Percentiles rank a stretch among this genome's conserved stretches.
Conservation (phyloP, 2,888 invertebrate species). For the Netelia inedita region DNA sequence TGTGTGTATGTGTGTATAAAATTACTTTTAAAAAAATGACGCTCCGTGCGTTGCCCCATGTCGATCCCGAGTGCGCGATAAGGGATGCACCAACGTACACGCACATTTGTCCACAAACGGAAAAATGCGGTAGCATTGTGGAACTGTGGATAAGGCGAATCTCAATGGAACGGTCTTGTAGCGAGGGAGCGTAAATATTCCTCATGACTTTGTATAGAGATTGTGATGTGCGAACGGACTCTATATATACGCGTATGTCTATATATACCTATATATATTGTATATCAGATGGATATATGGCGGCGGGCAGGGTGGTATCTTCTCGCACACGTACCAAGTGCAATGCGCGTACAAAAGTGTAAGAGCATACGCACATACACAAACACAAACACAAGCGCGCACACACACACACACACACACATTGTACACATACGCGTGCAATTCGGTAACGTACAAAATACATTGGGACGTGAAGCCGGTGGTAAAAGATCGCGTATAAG, state of each 20-base stretch:
- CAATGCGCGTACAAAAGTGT: background rate
- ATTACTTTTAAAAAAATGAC: background rate
- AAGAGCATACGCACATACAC: background rate
- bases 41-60: background rate
- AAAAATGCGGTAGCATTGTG: background rate
- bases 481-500: slow-evolving; percentile 57
- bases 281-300: background rate
- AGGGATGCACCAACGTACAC: background rate
- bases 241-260: background rate
- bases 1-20: background rate
- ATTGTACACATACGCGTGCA: slow-evolving; percentile 21
- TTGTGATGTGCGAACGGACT: slow-evolving; percentile 22
- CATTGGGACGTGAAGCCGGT: slow-evolving; percentile 65
- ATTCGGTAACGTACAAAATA: slow-evolving; percentile 61
- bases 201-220: slow-evolving; percentile 16
- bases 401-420: slow-evolving; percentile 5
- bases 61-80: slow-evolving; percentile 35
- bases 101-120: background rate
- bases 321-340: no score
- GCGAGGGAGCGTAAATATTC: slow-evolving; percentile 20
- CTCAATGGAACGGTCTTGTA: slow-evolving; percentile 25
- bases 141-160: slow-evolving; percentile 2
- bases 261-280: background rate
- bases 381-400: slow-evolving; percentile 1
- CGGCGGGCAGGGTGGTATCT: no score